Base-by-base conservation (phyloP, 2,888 invertebrate species). In the Branchellion lobata region DNA sequence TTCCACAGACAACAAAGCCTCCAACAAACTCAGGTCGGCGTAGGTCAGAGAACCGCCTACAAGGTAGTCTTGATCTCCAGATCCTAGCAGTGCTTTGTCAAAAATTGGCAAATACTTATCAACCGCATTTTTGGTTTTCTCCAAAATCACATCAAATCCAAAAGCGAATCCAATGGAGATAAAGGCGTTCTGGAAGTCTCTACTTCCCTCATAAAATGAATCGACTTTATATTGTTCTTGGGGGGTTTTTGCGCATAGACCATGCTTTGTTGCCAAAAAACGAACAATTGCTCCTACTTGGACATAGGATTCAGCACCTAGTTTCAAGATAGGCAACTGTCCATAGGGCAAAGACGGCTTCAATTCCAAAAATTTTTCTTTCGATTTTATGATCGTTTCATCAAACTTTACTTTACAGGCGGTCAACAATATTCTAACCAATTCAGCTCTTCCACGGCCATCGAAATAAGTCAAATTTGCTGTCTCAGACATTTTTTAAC, bases 11-110 rank as follows among this genome's bases (percentile, higher is more conserved):
- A 77, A 69, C 34, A 77, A 24, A 21, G 31, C 34, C 57, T 80
- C 80, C 27, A 80, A 69, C 29, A 80, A 33, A 29, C 80, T 71
- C 11, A 80, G 3, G 57, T 80, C 80, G 31, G 80, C 80, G 51
- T 77, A 27, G 29, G 80, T 80, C 5, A 80, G 51, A 5, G 36
- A 24, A 36, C 40, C 31, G 21, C 80, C 77, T n/a, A 80, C 80
- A n/a, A 51, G 36, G 36, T 80, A 77, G 18, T 76, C 77, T n/a
- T 65, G 47, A 1, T 53, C 51, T 31, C 69, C 76, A 51, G 68
- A 24, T 14, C 76, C 71, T 34, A 53, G 29, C 27, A 80, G 51
- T 5, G 53, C 24, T 68, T 65, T 40, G 31, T 73, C 74, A 21
- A 40, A 79, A 14, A 79, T 24, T 40, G 79, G 57, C 18, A 79